Evolutionary conservation across 2,888 invertebrate genomes (phyloP), one percentile per base, ranked within the genome.

Genomic region (Brassicogethes aeneus): DNA sequence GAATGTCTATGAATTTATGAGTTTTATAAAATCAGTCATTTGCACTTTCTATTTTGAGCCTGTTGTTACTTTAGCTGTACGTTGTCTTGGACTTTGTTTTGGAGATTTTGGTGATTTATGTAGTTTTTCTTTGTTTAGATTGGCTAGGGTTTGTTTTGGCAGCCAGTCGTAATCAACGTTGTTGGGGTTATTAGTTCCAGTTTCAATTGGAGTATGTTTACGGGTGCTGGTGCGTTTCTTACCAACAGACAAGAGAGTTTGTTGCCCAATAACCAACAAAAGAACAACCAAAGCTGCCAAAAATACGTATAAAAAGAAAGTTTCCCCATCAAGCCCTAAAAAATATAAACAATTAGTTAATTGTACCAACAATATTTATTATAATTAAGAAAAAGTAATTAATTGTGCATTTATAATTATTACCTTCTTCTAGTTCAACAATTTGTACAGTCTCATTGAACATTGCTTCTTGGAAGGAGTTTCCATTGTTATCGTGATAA

Each of bases 131-230:
- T 61, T 64, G 45, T 63, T 89, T 53, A 89, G 73, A 65, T 79
- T 80, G 54, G 85, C 82, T 38, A 91, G 75, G 47, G 88, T 86
- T 69, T 93, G 90, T 61, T 86, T 85, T 31, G 99, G 97, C 61
- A 99, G 75, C 99, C 99, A 99, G 57, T 99, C 96, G 62, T 91
- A 96, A 70, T 99, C 97, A 2, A 99, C 92, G 68, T 93, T 91
- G 57, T 85, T 81, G 43, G 82, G 84, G 59, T 83, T 87, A 45
- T 80, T 79, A 1, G 96, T 96, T 47, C 96, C 96, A 55, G 90
- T 87, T 71, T 99, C 96, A 2, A 93, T 78, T 36, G 72, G 68
- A 37, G 70, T 66, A 45, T 77, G 75, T 39, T 80, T 75, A 1
- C 72, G 68, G 65, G 75, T 47, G 70, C 70, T 59, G 38, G 64